These are phyloP conservation scores for Labrus mixtus DNA, from an alignment of 2,113 vertebrate species.

Conservation along the genomic window DNA sequence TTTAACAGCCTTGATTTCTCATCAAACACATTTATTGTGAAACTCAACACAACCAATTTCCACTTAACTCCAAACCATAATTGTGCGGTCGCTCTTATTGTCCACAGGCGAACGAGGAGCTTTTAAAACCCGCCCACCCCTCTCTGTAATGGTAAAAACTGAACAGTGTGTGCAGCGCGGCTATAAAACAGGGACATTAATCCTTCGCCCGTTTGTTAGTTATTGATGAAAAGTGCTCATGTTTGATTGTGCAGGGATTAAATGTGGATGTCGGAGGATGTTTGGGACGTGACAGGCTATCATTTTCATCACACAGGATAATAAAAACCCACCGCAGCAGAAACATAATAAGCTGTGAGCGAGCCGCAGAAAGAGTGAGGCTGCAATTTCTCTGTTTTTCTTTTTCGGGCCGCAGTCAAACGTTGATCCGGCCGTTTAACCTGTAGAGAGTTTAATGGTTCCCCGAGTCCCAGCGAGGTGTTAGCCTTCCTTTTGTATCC, in stretches of 20 bases:
- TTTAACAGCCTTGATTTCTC: constrained; percentile 45
- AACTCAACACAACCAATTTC: constrained; percentile 59
- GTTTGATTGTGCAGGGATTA: constrained; percentile 50
- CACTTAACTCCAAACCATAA: constrained; percentile 48
- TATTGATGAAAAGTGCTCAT: constrained; percentile 32
- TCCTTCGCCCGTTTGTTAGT: constrained; percentile 43
- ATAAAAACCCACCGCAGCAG: constrained; percentile 40
- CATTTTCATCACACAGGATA: constrained; percentile 45
- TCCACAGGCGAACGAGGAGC: constrained; percentile 22
- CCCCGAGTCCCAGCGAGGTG: constrained; percentile 22
- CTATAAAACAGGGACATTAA: constrained; percentile 53
- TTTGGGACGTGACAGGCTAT: constrained; percentile 51
- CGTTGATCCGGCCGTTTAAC: constrained; percentile 22
- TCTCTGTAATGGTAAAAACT: constrained; percentile 23
- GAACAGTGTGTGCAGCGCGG: constrained; percentile 31
- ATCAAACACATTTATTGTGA: constrained; percentile 52
- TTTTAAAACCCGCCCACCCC: constrained; percentile 48
- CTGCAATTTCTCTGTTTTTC: constrained; percentile 36
- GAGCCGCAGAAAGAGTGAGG: constrained; percentile 10
- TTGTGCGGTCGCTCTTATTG: constrained; percentile 42
- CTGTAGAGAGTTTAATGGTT: constrained; percentile 38
- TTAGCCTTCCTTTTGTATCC: constrained; percentile 9
- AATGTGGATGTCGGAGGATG: constrained; percentile 30
- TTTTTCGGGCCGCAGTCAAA: background rate
- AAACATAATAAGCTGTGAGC: constrained; percentile 28